Percentiles rank a stretch among this genome's conserved stretches.
These are phyloP conservation scores for Napeogenes sylphis DNA, from an alignment of 2,888 invertebrate species.

Conservation along the genomic window DNA sequence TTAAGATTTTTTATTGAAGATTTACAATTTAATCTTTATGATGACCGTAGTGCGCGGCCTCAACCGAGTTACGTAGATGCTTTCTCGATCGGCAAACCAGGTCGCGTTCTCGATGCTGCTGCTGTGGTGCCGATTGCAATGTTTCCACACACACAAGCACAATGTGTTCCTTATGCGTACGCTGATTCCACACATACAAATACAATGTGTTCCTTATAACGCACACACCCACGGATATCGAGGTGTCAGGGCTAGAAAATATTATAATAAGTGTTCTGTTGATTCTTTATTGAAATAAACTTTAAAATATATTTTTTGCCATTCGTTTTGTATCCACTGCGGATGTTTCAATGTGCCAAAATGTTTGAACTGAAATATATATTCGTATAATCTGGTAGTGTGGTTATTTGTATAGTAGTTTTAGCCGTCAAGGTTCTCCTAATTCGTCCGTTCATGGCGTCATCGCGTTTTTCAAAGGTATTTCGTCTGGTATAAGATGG, in stretches of 20 bases:
- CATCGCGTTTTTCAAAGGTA: constrained; percentile 16
- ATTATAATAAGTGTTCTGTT: constrained; percentile 39
- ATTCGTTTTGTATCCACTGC: background rate
- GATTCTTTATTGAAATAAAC: background rate
- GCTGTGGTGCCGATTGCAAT: constrained; percentile 40
- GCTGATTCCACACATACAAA: constrained; percentile 24
- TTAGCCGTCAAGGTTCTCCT: constrained; percentile 21
- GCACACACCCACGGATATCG: constrained; percentile 45
- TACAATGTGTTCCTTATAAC: constrained; percentile 35
- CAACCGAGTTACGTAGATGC: constrained; percentile 78
- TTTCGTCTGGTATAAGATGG: constrained; percentile 9
- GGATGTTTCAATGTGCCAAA: background rate
- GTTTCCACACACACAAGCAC: constrained; percentile 44
- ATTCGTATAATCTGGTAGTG: constrained; percentile 10
- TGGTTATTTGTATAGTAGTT: constrained; percentile 22
- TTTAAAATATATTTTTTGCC: background rate
- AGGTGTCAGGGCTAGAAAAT: constrained; percentile 60
- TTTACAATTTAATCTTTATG: constrained; percentile 18
- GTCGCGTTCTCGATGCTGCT: constrained; percentile 74
- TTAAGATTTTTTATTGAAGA: constrained; percentile 1
- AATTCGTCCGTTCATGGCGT: constrained; percentile 22
- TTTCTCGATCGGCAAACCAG: constrained; percentile 76
- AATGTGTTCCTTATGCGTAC: constrained; percentile 33
- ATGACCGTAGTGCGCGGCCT: constrained; percentile 53
- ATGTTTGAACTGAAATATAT: constrained; percentile 11